Base-by-base conservation (phyloP, 2,797 vertebrate genomes). In the Alfaro cultratus region DNA sequence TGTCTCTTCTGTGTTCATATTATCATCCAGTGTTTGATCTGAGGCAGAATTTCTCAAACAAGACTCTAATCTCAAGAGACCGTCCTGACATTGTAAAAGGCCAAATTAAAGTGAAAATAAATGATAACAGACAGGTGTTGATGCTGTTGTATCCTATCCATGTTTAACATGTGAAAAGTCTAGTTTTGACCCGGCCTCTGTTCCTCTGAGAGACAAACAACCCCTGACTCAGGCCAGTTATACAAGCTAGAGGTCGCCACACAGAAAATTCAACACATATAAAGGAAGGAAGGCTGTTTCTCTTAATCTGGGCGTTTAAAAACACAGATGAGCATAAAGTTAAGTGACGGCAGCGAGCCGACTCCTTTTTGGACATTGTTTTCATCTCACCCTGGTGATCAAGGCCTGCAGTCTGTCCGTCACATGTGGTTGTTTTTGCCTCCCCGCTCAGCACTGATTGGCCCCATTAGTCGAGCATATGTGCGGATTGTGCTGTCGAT, bases 401-500 rank as follows among this genome's bases (percentile, higher is more conserved):
- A 31, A 26, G 18, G 8, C 36, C 81, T 18, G 76, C 77, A 36
- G 3, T 18, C 68, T 68, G 83, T 77, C 73, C 36, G 47, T 83
- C 84, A 82, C 81, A 62, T 55, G 80, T 34, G 43, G 73, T 81
- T 67, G 84, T 77, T 84, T 76, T 45, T 31, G 74, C 72, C 80
- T 78, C 73, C 79, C 78, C 68, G 49, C 84, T 80, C 76, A 0
- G 43, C 39, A 15, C 87, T 85, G 82, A 90, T 91, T 90, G 68
- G 80, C 57, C 78, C 77, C 82, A 88, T 92, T 91, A 91, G 86
- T 45, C 4, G 18, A 80, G 76, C 89, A 76, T 74, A 87, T 88
- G 92, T 87, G 88, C 23, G 81, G 87, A 89, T 62, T 76, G 88
- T 88, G 85, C 83, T 89, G 86, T 88, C 86, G 85, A 81, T 80